Conservation (phyloP, 2,888 invertebrate genomes). For the Oxystoma pomonae region DNA sequence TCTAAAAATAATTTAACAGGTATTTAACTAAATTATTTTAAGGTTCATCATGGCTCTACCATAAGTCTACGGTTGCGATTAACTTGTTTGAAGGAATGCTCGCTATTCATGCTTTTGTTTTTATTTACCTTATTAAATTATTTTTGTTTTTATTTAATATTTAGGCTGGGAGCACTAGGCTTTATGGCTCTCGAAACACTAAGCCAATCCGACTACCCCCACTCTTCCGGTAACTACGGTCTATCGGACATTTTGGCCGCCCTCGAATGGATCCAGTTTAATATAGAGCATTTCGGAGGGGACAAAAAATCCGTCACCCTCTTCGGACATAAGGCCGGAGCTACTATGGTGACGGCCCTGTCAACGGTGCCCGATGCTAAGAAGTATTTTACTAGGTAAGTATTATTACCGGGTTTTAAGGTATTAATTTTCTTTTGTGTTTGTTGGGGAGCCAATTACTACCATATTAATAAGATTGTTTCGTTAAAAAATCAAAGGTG, state of each 20-base stretch:
- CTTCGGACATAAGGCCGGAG: constrained; percentile 79
- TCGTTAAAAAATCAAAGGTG: too few relatives aligned
- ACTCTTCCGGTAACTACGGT: constrained; percentile 81
- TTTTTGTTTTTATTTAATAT: too few relatives aligned
- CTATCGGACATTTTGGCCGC: constrained; percentile 75
- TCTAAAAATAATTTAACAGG: too few relatives aligned
- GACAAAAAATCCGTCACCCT: constrained; percentile 73
- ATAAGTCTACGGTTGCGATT: too few relatives aligned
- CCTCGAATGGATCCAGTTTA: constrained; percentile 74
- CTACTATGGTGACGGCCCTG: constrained; percentile 75
- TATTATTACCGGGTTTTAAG: background rate
- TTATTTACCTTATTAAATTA: too few relatives aligned
- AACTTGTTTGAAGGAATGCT: too few relatives aligned
- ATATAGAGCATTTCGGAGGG: constrained; percentile 82
- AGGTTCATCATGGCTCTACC: too few relatives aligned
- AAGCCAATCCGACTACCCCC: constrained; percentile 65
- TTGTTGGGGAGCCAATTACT: too few relatives aligned
- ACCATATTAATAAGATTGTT: too few relatives aligned
- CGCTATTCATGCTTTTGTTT: too few relatives aligned
- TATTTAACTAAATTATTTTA: too few relatives aligned
- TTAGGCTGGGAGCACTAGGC: constrained; percentile 52
- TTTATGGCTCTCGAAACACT: constrained; percentile 73
- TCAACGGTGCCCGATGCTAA: constrained; percentile 56
- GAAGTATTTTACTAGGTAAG: constrained; percentile 57
- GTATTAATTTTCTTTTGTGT: background rate